Conservation (phyloP, 2,113 vertebrate species). For the Chascanopsetta lugubris region DNA sequence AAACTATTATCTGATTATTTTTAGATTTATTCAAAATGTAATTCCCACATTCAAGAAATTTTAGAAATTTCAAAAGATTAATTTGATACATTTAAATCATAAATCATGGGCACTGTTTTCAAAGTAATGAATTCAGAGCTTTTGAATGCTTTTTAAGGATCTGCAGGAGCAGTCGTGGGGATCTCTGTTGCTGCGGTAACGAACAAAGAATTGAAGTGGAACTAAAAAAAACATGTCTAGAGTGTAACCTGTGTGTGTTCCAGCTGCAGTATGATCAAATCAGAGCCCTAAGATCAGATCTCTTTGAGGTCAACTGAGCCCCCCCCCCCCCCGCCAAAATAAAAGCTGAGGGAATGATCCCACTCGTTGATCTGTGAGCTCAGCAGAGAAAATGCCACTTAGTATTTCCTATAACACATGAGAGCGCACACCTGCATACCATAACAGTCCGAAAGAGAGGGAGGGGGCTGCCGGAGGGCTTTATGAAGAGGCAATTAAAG, state of each 20-base stretch:
- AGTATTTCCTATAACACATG: constrained; percentile 52
- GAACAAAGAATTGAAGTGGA: too few species aligned
- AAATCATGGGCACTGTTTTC: too few species aligned
- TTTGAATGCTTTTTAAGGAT: too few species aligned
- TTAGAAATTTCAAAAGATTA: too few species aligned
- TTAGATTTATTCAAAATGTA: too few species aligned
- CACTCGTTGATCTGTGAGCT: constrained; percentile 32
- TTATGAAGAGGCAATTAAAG: constrained; percentile 74
- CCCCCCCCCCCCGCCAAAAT: background rate
- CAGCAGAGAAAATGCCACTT: constrained; percentile 37
- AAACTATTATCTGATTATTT: too few species aligned
- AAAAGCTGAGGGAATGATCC: constrained; percentile 35
- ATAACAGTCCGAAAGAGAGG: constrained; percentile 35
- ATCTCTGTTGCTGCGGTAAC: too few species aligned
- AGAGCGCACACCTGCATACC: constrained; percentile 68
- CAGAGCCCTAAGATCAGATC: background rate
- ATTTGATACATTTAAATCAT: too few species aligned
- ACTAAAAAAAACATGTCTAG: background rate
- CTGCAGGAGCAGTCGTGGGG: too few species aligned
- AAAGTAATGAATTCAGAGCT: too few species aligned
- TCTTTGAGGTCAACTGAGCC: background rate
- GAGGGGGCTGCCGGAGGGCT: constrained; percentile 45
- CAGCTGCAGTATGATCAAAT: background rate
- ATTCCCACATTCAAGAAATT: too few species aligned
- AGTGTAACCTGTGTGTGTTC: background rate